Conservation (phyloP, 2,888 invertebrate genomes). For the Pheosia tremula region DNA sequence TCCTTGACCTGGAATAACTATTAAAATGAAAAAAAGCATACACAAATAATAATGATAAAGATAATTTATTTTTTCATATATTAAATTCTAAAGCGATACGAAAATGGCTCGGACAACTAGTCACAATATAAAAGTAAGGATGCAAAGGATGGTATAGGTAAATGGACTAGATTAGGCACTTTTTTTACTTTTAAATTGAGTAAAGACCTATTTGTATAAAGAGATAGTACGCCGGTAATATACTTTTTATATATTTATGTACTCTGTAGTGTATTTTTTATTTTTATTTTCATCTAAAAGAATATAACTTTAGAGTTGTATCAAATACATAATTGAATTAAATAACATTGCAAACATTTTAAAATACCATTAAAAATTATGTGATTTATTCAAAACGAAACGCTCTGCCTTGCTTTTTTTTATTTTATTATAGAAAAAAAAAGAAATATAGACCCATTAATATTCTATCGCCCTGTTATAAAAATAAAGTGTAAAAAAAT, state of each 20-base stretch:
- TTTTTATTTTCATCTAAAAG: neutral
- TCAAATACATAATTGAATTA: conserved; percentile 18
- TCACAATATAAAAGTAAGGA: no score
- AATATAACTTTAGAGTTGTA: conserved; percentile 8
- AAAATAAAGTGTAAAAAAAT: neutral
- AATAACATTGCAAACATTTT: conserved; percentile 9
- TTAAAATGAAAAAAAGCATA: no score
- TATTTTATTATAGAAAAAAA: conserved; percentile 8
- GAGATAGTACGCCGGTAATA: no score
- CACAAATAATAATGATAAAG: no score
- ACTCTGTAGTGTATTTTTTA: neutral
- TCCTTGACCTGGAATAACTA: no score
- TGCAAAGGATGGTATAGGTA: no score
- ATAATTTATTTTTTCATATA: no score
- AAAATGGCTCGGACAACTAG: no score
- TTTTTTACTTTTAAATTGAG: no score
- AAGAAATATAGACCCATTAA: conserved; percentile 1
- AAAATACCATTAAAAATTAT: conserved; percentile 4
- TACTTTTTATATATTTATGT: neutral
- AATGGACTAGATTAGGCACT: no score
- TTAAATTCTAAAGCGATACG: no score
- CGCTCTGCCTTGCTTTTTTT: conserved; percentile 9
- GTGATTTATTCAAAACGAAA: conserved; percentile 31
- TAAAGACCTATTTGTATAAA: no score
- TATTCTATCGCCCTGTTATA: conserved; percentile 3